phyloP scores from a whole-genome alignment of 2,888 invertebrate genomes.

The Tetragonisca angustula region DNA sequence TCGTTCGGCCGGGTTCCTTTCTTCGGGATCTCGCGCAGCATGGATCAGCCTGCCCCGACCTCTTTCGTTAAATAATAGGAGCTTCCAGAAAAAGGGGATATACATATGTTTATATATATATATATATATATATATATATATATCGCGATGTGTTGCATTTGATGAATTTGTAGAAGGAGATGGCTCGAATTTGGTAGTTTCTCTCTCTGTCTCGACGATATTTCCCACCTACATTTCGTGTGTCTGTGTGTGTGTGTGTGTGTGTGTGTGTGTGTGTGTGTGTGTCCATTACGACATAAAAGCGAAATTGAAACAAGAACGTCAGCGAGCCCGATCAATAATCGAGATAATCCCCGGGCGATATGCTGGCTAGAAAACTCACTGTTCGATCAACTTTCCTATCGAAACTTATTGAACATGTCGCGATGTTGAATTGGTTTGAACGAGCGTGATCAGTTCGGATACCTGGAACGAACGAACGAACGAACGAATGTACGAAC shows the following conservation, averaged over 20 bases:
- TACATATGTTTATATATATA: no score
- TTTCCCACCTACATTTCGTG: background rate
- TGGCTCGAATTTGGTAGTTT: no score
- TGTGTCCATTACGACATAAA: conserved; percentile 1
- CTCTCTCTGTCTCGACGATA: background rate
- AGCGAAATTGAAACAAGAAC: conserved; percentile 1
- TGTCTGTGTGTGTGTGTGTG: no score
- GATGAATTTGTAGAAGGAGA: background rate
- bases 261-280: no score
- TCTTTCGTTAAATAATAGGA: conserved; percentile 13
- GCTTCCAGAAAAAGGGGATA: background rate
- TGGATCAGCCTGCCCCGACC: background rate
- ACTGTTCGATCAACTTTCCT: background rate
- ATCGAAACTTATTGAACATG: background rate
- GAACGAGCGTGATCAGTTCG: no score
- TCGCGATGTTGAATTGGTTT: background rate
- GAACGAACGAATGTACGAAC: background rate
- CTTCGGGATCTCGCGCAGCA: background rate
- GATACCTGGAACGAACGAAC: background rate
- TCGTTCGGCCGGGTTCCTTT: background rate
- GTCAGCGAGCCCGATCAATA: background rate
- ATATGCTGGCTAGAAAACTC: background rate
- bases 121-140: background rate
- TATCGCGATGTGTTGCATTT: background rate
- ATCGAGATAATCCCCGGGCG: conserved; percentile 7